Percentiles rank a stretch among this genome's conserved stretches.
These are phyloP conservation scores for Machaerirhynchus nigripectus DNA, from an alignment of 2,113 vertebrate species.

Conservation along the genomic window DNA sequence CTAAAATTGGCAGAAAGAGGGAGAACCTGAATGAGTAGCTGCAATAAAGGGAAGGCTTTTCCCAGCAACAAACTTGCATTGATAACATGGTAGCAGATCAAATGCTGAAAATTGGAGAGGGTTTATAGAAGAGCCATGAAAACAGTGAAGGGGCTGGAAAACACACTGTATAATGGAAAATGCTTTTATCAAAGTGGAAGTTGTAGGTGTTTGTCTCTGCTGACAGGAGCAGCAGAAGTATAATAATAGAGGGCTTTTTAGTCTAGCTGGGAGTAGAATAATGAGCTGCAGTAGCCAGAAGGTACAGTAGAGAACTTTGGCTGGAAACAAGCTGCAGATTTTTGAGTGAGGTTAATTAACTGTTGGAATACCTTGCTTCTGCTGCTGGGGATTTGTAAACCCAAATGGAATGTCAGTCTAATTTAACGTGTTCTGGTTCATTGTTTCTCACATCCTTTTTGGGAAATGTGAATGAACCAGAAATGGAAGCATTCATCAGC, in stretches of 20 bases:
- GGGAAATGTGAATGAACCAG: not conserved
- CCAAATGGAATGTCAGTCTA: not conserved
- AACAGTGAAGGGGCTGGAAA: slow-evolving; percentile 33
- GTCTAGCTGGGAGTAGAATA: slow-evolving; percentile 1
- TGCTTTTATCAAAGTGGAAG: slow-evolving; percentile 23
- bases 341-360: slow-evolving; percentile 40
- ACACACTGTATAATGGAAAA: not conserved
- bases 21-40: slow-evolving; percentile 11
- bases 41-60: slow-evolving; percentile 52
- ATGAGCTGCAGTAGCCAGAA: slow-evolving; percentile 43
- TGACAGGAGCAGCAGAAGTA: slow-evolving; percentile 49
- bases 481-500: not conserved
- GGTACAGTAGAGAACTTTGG: not conserved
- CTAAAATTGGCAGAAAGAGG: slow-evolving; percentile 36
- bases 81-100: not conserved
- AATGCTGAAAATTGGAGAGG: slow-evolving; percentile 40
- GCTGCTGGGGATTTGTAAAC: not conserved
- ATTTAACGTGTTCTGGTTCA: not conserved
- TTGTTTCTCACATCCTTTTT: not conserved
- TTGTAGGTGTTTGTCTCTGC: slow-evolving; percentile 45
- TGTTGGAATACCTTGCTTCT: slow-evolving; percentile 34
- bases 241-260: slow-evolving; percentile 48
- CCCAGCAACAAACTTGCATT: slow-evolving; percentile 8
- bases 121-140: slow-evolving; percentile 25
- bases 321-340: slow-evolving; percentile 32